Base-by-base conservation (phyloP, 2,113 vertebrate species). In the Pterocles burchelli region DNA sequence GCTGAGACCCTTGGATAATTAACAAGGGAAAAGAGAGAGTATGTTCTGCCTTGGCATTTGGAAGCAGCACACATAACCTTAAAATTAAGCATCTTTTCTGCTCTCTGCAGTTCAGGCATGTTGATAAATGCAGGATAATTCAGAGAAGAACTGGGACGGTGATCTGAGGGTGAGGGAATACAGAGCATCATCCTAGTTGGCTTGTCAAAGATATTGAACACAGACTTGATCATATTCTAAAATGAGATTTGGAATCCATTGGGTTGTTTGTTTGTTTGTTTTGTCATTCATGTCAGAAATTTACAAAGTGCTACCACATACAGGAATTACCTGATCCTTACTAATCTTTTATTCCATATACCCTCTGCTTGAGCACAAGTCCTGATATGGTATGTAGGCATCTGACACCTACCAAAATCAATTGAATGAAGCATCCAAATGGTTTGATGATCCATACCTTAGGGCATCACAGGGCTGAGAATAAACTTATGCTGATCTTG, bases 401-500 rank as follows among this genome's bases (percentile, higher is more conserved):
- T 12, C 1, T 7, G 13, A 43, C 22, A 93, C 20, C 11, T 66
- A 34, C 13, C 61, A 49, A 77, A 66, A 52, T 34, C 1, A 1
- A 6, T 11, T 28, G 9, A 12, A 7, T 28, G 19, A 85, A 58
- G 45, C 22, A 55, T 17, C 41, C 13, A 63, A 62, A 59, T 8
- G 5, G 11, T 72, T 77, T 85, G 38, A 51, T 0, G 1, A 33
- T 33, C 26, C 0, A 0, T 57, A 18, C 15, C 29, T 43, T 29
- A 18, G 29, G 15, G 12, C 17, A 78, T 12, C 57, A 87, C 15
- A 48, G 15, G 16, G 7, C 29, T 82, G 38, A 71, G 48, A 67
- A 74, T 21, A 75, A 89, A 67, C 6, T 51, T 81, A 54, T 0
- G 4, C 21, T 71, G 63, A 43, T 86, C 19, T 76, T 85, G 38